phyloP scores from a whole-genome alignment of 1,140 invertebrate species.

The Parapsyche elsis region DNA sequence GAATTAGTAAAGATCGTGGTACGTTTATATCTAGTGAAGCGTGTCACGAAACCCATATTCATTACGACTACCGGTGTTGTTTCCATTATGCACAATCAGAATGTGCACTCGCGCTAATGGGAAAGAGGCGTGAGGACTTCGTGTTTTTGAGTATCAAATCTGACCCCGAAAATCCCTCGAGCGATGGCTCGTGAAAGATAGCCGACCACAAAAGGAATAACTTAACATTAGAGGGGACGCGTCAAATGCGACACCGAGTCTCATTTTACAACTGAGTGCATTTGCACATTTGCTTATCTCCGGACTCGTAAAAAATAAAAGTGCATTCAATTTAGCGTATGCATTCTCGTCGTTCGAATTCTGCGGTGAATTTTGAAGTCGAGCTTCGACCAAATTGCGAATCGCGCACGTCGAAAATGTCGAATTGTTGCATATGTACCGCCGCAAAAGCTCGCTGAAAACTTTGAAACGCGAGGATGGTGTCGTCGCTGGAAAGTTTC shows the following conservation, averaged over 20 bases:
- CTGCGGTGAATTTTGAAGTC: no score
- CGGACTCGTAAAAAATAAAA: no score
- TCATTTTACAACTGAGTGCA: no score
- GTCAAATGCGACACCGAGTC: not conserved
- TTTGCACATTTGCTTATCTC: no score
- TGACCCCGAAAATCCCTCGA: not conserved
- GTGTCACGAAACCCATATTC: constrained; percentile 16
- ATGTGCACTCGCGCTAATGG: not conserved
- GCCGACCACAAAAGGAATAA: constrained; percentile 1
- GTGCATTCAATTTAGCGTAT: no score
- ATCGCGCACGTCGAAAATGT: not conserved
- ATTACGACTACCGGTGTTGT: not conserved
- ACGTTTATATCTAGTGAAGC: not conserved
- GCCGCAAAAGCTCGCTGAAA: not conserved
- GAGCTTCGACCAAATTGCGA: not conserved
- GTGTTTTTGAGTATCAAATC: not conserved
- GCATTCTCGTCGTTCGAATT: no score
- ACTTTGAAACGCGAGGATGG: not conserved
- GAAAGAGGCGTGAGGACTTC: not conserved
- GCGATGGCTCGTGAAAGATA: not conserved
- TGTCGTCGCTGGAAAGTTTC: not conserved
- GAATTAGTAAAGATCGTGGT: not conserved
- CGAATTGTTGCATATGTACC: not conserved
- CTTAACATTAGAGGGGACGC: not conserved
- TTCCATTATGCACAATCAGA: not conserved